Evolutionary conservation across 2,797 vertebrate genomes (phyloP), one percentile per base, ranked within the genome.

Genomic region (Sebastes vulpes): DNA sequence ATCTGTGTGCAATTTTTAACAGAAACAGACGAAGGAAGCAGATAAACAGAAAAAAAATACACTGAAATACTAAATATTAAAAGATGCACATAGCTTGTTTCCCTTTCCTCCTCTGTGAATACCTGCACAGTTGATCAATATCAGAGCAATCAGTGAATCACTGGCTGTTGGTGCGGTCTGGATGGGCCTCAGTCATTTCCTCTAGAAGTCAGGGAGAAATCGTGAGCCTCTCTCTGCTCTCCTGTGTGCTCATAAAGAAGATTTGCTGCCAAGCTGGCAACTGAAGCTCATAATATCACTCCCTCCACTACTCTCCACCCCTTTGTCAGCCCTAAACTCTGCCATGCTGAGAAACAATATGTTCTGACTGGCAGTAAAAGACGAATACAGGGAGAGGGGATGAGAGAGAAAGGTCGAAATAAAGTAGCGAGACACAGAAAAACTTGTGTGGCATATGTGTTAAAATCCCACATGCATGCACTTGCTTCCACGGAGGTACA

Each of bases 221-320:
- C 53, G 64, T 68, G 72, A 81, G 67, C 71, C 76, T 77, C 75
- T 57, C 57, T 80, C 77, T 82, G 38, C 67, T 81, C 82, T 79
- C 81, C 75, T 76, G 74, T 31, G 28, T 77, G 72, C 86, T 92
- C 86, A 73, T 92, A 93, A 94, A 94, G 76, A 93, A 92, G 92
- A 94, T 94, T 94, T 93, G 83, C 81, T 87, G 83, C 86, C 94
- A 92, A 85, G 89, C 80, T 88, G 89, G 89, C 89, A 88, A 88
- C 85, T 72, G 58, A 86, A 93, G 81, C 90, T 83, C 77, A 84
- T 91, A 87, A 89, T 90, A 90, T 87, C 81, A 29, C 83, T 90
- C 88, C 85, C 85, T 88, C 72, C 83, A 70, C 85, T 91, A 82
- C 82, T 85, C 83, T 77, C 79, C 84, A 79, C 70, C 79, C 83